Evolutionary conservation across 1,140 invertebrate species (phyloP), one percentile per base, ranked within the genome.

Genomic region (Pinna nobilis): DNA sequence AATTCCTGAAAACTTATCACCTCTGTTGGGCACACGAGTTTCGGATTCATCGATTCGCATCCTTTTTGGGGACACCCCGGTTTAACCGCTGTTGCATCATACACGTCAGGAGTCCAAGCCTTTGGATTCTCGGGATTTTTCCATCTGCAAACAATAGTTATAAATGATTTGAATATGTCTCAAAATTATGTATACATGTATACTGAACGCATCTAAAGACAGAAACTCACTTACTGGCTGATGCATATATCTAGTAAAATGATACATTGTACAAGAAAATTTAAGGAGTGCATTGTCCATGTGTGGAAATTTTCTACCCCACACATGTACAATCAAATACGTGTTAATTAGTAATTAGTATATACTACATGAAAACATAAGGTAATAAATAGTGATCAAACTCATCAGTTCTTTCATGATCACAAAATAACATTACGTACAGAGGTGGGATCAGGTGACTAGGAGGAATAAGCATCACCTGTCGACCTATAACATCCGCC

Each of bases 11-110:
- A 20, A 23, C 32, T 3, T 53, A 28, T 30, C 57, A 74, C 75
- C 70, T 65, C 44, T 32, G 55, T 51, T 20, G 75, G 75, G 55
- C 75, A 77, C 7, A 77, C 75, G 39, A 77, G 59, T 6, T 60
- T 23, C 6, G 75, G 75, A 23, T 77, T 77, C 60, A 65, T 77
- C 0, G 49, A 47, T 15, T 65, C 53, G 28, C 75, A 77, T 15
- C 70, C 66, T 44, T 73, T 69, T 30, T 77, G 75, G 6, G 75
- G 60, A 70, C 75, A 77, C 18, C 75, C 75, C 5, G 75, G 70
- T 44, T 74, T 50, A 1, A 59, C 15, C 18, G 57, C 39, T 0
- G 70, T 73, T 3, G 70, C 75, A 32, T 73, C 70, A 39, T 77
- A 77, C 5, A 61, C 39, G 1, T 30, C 37, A 18, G 47, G 63